Percentiles rank a stretch among this genome's conserved stretches.
phyloP scores from a whole-genome alignment of 2,113 vertebrate species.

The Numenius arquata region DNA sequence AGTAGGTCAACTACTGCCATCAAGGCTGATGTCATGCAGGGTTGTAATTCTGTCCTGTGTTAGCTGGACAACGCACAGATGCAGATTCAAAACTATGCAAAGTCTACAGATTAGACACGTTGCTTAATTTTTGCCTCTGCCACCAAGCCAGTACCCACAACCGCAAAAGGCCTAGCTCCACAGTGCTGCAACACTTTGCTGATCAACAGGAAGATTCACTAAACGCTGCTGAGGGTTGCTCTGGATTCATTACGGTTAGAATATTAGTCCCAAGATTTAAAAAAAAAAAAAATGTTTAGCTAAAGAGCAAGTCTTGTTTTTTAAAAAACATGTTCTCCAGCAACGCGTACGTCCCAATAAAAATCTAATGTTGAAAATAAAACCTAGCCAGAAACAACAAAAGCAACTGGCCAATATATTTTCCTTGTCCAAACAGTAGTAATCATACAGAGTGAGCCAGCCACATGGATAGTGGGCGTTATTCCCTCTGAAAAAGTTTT shows the following conservation, averaged over 20 bases:
- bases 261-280: background rate
- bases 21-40: background rate
- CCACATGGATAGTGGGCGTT: accelerated
- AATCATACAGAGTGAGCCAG: accelerated
- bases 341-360: background rate
- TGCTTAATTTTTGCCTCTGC: background rate
- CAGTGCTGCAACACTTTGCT: background rate
- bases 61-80: background rate
- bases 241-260: background rate
- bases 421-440: background rate
- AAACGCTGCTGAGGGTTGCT: background rate
- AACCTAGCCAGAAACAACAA: background rate
- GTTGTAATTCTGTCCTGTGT: background rate
- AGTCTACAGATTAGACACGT: background rate
- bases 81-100: background rate
- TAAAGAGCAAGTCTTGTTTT: background rate
- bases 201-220: background rate
- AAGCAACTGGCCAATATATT: background rate
- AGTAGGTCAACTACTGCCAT: background rate
- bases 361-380: background rate
- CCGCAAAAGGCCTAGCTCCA: background rate
- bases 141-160: background rate
- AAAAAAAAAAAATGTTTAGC: background rate
- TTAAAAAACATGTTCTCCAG: background rate
- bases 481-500: background rate